These are phyloP conservation scores for Cheiracanthium punctorium DNA, from an alignment of 2,888 invertebrate species.

Conservation along the genomic window DNA sequence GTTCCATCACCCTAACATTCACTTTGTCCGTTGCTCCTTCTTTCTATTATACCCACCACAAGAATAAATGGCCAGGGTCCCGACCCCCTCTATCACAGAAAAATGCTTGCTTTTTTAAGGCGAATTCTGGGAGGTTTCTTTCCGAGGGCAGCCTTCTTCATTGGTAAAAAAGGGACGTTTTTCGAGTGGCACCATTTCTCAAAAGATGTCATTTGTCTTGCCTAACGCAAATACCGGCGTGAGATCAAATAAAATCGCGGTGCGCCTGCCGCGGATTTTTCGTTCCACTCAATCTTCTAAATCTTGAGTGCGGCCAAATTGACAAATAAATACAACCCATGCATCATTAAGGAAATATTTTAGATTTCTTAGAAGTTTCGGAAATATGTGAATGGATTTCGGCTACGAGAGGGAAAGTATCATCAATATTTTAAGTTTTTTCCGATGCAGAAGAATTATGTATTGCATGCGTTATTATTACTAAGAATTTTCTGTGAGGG, in stretches of 20 bases:
- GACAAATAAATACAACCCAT: conserved; percentile 4
- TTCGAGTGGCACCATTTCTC: conserved; percentile 43
- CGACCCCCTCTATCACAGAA: conserved; percentile 39
- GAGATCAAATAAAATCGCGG: conserved; percentile 29
- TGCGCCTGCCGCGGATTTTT: neutral
- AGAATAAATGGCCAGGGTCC: conserved; percentile 46
- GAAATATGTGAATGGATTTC: neutral
- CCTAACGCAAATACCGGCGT: conserved; percentile 26
- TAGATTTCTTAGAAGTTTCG: neutral
- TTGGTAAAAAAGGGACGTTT: conserved; percentile 35
- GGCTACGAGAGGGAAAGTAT: neutral
- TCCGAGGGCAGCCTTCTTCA: conserved; percentile 14
- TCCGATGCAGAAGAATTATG: too few species aligned
- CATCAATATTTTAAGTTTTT: neutral
- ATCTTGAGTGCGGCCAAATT: neutral
- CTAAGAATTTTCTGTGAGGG: too few species aligned
- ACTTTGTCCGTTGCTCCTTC: conserved; percentile 18
- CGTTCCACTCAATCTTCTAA: conserved; percentile 2
- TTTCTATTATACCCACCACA: conserved; percentile 40
- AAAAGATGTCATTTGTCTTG: conserved; percentile 58
- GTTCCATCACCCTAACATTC: conserved; percentile 38
- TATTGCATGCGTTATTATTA: too few species aligned
- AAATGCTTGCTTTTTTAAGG: conserved; percentile 24
- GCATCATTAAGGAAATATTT: conserved; percentile 2
- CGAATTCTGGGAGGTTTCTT: conserved; percentile 10